Conservation (phyloP, 23 tunicate species). For the Clavelina lepadiformis region DNA sequence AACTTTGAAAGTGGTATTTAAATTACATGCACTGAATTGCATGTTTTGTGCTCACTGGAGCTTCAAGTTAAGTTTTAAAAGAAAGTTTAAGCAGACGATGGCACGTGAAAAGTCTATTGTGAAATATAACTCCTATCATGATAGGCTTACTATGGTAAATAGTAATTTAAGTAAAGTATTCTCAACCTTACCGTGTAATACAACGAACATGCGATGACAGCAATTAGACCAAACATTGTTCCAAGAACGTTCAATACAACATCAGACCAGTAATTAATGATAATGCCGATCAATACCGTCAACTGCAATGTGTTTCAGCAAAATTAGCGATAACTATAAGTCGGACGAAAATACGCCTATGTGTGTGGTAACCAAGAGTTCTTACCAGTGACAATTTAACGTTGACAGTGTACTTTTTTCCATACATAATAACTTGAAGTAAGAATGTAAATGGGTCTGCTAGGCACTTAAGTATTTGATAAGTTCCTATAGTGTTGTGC, state of each 20-base stretch:
- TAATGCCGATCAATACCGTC: conserved; percentile 29
- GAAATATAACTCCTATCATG: background rate
- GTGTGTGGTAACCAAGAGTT: too few species aligned
- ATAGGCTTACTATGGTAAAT: too few species aligned
- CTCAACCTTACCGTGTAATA: conserved; percentile 58
- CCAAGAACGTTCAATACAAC: conserved; percentile 33
- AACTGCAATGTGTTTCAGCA: background rate
- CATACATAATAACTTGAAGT: conserved; percentile 33
- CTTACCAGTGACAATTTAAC: conserved; percentile 49
- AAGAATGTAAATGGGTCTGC: conserved; percentile 47
- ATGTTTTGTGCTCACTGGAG: too few species aligned
- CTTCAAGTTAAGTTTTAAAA: too few species aligned
- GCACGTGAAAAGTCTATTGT: too few species aligned
- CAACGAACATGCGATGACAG: conserved; percentile 47
- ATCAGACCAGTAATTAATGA: conserved; percentile 39
- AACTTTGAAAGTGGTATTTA: too few species aligned
- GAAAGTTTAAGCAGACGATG: too few species aligned
- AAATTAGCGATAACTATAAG: background rate
- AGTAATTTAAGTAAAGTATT: too few species aligned
- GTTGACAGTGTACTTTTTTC: conserved; percentile 8
- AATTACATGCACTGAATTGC: too few species aligned
- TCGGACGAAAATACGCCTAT: background rate
- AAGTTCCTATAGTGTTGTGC: conserved; percentile 61
- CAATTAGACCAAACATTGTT: conserved; percentile 30
- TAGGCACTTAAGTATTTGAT: conserved; percentile 56